Percentiles rank a stretch among this genome's conserved stretches.
Conservation (phyloP, 2,888 invertebrate species). For the Zaprionus lineosus region DNA sequence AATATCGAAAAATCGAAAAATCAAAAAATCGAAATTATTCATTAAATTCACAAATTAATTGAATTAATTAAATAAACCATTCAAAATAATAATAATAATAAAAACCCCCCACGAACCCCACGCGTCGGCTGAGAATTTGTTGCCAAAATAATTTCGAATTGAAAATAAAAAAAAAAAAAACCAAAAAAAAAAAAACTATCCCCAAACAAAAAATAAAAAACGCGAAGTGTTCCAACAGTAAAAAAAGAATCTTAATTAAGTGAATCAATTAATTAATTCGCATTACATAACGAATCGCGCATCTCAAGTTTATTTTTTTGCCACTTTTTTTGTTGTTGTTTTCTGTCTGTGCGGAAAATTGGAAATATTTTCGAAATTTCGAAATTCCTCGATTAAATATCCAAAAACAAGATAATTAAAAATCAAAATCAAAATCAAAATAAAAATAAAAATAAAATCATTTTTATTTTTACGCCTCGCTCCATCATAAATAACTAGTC, state of each 20-base stretch:
- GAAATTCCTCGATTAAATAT: too few relatives aligned
- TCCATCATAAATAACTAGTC: slow-evolving; percentile 44
- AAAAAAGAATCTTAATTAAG: slow-evolving; percentile 30
- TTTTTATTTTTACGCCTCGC: slow-evolving; percentile 52
- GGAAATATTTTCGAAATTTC: too few relatives aligned
- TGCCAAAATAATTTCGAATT: slow-evolving; percentile 33
- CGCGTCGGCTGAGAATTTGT: slow-evolving; percentile 41
- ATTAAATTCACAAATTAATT: background rate
- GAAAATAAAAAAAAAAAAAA: background rate
- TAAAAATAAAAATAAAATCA: slow-evolving; percentile 19
- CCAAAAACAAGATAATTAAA: background rate
- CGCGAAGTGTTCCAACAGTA: slow-evolving; percentile 57
- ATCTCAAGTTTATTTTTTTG: background rate
- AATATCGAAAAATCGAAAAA: slow-evolving; percentile 28
- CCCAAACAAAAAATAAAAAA: too few relatives aligned
- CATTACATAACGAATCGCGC: slow-evolving; percentile 56
- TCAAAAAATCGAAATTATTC: slow-evolving; percentile 9
- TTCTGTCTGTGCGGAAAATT: slow-evolving; percentile 1
- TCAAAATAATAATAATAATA: slow-evolving; percentile 5
- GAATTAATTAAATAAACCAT: background rate
- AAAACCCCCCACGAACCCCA: slow-evolving; percentile 57
- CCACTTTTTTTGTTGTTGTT: background rate
- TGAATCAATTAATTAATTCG: slow-evolving; percentile 49
- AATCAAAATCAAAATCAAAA: slow-evolving; percentile 26
- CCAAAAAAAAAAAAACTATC: too few relatives aligned